These are phyloP conservation scores for Sepioteuthis lessoniana DNA, from an alignment of 2,888 invertebrate species.

Conservation along the genomic window DNA sequence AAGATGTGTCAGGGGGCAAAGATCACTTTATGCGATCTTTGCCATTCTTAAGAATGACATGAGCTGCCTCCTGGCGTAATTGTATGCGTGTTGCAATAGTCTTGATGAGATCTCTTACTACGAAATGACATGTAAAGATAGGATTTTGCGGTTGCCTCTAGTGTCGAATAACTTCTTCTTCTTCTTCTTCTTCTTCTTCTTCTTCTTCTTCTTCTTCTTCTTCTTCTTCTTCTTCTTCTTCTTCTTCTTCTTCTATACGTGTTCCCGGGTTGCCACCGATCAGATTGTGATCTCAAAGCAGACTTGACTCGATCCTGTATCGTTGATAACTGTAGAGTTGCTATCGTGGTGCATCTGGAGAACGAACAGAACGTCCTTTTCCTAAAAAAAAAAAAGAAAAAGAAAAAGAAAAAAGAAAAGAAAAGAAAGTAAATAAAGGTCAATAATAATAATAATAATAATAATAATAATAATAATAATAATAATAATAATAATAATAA, in stretches of 20 bases:
- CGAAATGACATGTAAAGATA: constrained; percentile 33
- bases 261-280: neutral
- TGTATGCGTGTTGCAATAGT: neutral
- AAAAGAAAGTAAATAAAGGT: neutral
- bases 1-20: neutral
- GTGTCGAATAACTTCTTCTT: neutral
- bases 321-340: neutral
- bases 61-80: neutral
- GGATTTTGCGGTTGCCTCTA: constrained; percentile 13
- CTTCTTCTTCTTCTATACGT: neutral
- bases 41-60: neutral
- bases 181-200: too few relatives aligned
- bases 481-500: too few relatives aligned
- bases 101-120: constrained; percentile 33
- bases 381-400: neutral
- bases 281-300: neutral
- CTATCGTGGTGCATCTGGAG: neutral
- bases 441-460: neutral
- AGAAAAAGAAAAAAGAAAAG: neutral
- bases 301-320: neutral
- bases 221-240: neutral
- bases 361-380: neutral
- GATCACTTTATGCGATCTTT: constrained; percentile 15
- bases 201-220: too few relatives aligned
- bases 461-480: too few relatives aligned